phyloP scores from a whole-genome alignment of 1,140 invertebrate genomes.

The Macrobrachium nipponense region DNA sequence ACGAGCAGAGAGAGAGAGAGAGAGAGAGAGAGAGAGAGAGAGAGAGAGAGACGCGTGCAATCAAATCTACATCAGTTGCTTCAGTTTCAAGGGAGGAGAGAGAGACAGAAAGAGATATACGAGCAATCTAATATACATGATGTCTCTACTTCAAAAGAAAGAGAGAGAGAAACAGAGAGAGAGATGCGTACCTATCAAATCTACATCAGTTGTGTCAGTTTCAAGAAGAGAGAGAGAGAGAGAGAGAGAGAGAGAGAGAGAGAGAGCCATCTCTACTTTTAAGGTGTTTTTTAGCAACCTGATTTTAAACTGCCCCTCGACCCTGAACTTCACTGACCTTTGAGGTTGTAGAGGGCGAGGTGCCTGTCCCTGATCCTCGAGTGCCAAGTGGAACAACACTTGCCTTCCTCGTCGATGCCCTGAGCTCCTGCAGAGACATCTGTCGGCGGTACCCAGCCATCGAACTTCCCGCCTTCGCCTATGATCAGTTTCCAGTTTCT shows the following conservation, averaged over 20 bases:
- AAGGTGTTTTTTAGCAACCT: too few relatives aligned
- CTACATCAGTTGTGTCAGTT: too few relatives aligned
- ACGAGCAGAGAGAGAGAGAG: not conserved
- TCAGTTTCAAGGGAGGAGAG: too few relatives aligned
- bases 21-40: not conserved
- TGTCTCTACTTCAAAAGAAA: too few relatives aligned
- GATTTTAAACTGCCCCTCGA: too few relatives aligned
- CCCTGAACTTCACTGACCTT: too few relatives aligned
- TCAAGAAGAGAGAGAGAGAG: too few relatives aligned
- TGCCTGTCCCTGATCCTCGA: not conserved
- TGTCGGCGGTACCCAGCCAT: conserved; percentile 45
- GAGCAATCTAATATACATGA: too few relatives aligned
- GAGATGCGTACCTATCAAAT: too few relatives aligned
- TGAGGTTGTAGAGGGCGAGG: not conserved
- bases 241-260: too few relatives aligned
- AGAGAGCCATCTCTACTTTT: too few relatives aligned
- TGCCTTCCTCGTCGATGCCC: not conserved
- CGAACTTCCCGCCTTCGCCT: conserved; percentile 34
- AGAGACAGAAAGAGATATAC: not conserved
- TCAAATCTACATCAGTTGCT: not conserved
- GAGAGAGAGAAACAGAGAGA: not conserved
- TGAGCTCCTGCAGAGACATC: conserved; percentile 9
- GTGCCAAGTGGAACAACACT: conserved; percentile 27
- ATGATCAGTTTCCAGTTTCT: conserved; percentile 47
- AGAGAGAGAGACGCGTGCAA: not conserved